Conservation (phyloP, 2,797 vertebrate genomes). For the Oryzias sinensis region DNA sequence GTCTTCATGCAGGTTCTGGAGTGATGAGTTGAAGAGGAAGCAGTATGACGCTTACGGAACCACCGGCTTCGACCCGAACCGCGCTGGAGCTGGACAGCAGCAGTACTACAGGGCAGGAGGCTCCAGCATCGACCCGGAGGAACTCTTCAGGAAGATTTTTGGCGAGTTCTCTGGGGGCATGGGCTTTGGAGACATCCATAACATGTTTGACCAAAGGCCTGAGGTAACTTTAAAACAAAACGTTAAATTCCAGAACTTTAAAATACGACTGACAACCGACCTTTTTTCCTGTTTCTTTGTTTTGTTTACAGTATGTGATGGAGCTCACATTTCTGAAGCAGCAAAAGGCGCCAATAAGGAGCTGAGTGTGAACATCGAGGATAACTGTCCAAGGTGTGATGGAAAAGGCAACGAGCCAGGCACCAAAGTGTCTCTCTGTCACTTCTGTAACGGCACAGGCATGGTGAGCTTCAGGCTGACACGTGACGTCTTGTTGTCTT, state of each 20-base stretch:
- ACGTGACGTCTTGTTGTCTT: too few relatives aligned
- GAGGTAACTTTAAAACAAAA: constrained; percentile 40
- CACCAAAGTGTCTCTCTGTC: constrained; percentile 85
- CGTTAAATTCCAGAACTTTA: too few relatives aligned
- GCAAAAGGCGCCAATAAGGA: constrained; percentile 91
- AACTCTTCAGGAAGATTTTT: constrained; percentile 95
- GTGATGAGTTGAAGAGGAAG: constrained; percentile 91
- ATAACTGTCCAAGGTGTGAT: constrained; percentile 85
- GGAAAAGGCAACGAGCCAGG: constrained; percentile 90
- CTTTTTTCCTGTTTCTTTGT: background rate
- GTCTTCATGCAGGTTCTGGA: constrained; percentile 80
- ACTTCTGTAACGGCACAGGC: constrained; percentile 90
- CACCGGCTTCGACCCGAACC: constrained; percentile 78
- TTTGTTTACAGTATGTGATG: constrained; percentile 85
- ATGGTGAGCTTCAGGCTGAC: constrained; percentile 78
- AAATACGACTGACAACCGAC: too few relatives aligned
- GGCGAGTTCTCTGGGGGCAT: constrained; percentile 85
- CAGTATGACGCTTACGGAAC: constrained; percentile 89
- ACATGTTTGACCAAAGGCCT: constrained; percentile 82
- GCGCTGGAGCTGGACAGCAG: constrained; percentile 58
- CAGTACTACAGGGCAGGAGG: constrained; percentile 84
- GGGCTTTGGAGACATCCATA: constrained; percentile 82
- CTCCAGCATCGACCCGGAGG: constrained; percentile 84
- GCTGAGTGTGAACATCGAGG: constrained; percentile 83
- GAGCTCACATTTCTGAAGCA: constrained; percentile 91